Percentiles rank a stretch among this genome's conserved stretches.
phyloP scores from a whole-genome alignment of 2,797 vertebrate genomes.

The Chaunax sp. region DNA sequence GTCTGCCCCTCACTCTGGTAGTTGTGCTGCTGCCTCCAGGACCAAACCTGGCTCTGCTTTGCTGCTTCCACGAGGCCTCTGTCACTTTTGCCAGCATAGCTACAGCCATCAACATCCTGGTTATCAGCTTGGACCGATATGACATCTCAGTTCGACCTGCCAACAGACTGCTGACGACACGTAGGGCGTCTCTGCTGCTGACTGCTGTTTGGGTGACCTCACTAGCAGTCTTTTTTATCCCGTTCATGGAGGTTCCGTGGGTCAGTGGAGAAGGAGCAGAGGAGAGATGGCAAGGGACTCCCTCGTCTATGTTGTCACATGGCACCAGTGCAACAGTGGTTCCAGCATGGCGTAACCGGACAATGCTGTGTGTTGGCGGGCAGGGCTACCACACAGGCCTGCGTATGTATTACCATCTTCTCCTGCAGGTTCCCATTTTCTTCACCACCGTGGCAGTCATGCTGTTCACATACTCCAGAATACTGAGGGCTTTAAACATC shows the following conservation, averaged over 20 bases:
- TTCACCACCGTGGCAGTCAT: constrained; percentile 82
- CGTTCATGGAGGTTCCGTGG: constrained; percentile 83
- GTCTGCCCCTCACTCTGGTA: constrained; percentile 83
- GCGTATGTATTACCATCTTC: constrained; percentile 84
- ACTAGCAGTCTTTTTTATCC: constrained; percentile 85
- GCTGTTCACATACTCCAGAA: constrained; percentile 85
- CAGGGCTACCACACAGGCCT: constrained; percentile 75
- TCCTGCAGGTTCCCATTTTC: constrained; percentile 85
- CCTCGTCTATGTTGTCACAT: constrained; percentile 36
- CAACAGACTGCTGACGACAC: constrained; percentile 83
- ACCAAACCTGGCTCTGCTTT: constrained; percentile 79
- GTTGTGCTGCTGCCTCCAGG: constrained; percentile 83
- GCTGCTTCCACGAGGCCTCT: constrained; percentile 86
- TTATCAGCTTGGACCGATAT: constrained; percentile 86
- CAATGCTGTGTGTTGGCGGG: constrained; percentile 81
- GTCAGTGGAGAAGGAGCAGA: constrained; percentile 28
- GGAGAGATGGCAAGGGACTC: constrained; percentile 36
- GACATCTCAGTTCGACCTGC: constrained; percentile 87
- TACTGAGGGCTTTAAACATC: constrained; percentile 87
- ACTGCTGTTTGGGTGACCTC: constrained; percentile 84
- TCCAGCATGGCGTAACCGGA: constrained; percentile 79
- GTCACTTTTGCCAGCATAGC: constrained; percentile 86
- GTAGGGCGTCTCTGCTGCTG: constrained; percentile 80
- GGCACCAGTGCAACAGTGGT: constrained; percentile 33
- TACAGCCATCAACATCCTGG: constrained; percentile 86